Percentiles rank a stretch among this genome's conserved stretches.
Evolutionary conservation across 2,888 invertebrate species (phyloP).

Genomic region (Erebia palarica): DNA sequence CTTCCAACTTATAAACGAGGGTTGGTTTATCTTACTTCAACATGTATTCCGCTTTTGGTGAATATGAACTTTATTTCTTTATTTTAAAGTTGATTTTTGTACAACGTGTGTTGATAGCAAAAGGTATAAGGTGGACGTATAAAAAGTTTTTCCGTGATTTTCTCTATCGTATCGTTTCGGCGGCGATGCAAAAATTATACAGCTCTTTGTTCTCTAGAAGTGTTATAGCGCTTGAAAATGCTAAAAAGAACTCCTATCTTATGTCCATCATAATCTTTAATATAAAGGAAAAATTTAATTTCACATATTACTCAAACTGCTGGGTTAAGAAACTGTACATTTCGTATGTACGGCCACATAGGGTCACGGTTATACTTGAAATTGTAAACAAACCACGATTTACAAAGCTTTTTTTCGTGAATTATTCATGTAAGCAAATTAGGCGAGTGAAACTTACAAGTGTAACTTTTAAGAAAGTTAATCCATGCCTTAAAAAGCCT

Average conservation of each 20-base stretch:
- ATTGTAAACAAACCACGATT: no score
- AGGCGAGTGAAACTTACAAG: no score
- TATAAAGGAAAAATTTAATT: no score
- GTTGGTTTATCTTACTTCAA: slow-evolving; percentile 41
- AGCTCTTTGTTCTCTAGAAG: slow-evolving; percentile 37
- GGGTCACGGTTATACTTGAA: no score
- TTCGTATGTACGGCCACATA: no score
- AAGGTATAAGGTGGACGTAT: slow-evolving; percentile 21
- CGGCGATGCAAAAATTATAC: slow-evolving; percentile 67
- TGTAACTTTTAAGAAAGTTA: no score
- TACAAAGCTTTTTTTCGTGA: no score
- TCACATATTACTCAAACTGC: no score
- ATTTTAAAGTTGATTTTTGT: neutral
- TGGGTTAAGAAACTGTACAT: no score
- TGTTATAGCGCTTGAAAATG: slow-evolving; percentile 33
- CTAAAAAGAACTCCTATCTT: slow-evolving; percentile 29
- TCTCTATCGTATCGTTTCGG: slow-evolving; percentile 63
- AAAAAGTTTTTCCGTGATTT: slow-evolving; percentile 55
- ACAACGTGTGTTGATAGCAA: neutral
- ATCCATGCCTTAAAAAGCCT: no score
- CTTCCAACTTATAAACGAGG: slow-evolving; percentile 50
- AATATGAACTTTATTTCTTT: neutral
- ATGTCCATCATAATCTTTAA: neutral
- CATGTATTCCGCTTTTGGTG: neutral
- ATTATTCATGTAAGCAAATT: no score